Evolutionary conservation across 1,140 invertebrate species (phyloP), one percentile per base, ranked within the genome.

Genomic region (Apocrypta bakeri): DNA sequence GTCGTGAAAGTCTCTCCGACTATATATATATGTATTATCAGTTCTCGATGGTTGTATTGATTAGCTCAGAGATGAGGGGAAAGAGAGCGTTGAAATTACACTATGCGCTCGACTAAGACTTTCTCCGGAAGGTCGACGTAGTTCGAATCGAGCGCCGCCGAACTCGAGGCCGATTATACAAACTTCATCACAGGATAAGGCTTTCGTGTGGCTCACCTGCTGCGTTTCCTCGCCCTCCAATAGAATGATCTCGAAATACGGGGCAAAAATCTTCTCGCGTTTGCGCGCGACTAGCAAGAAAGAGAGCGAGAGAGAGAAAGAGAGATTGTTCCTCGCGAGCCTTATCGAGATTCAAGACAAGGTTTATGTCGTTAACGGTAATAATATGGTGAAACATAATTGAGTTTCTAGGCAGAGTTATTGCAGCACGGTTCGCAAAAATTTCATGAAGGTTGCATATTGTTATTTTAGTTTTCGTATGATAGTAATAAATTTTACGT

Each of bases 1-100:
- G 78, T 27, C 42, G 33, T 69, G 17, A 69, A 79, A 69, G 69
- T 69, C 37, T 79, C 48, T 21, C 21, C 17, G 48, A 17, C 48
- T 21, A n/a, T n/a, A 56, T 56, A 56, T 17, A n/a, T n/a, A 56
- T 17, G n/a, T 56, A 56, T 72, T 79, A 72, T 71, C 78, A 72
- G 68, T 40, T 40, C 29, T 8, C 78, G 78, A 79, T 79, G 21
- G 72, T 79, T 79, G 68, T n/a, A n/a, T 79, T 63, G 78, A 72
- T 79, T 79, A 79, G 48, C n/a, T 21, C 48, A n/a, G 4, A 37
- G 42, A 17, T 4, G 14, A 48, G 42, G 17, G 3, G 66, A 11
- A 3, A 21, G 25, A 14, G 25, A 31, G 25, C 2, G 66, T 2
- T 56, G 21, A 76, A 76, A 76, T 76, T 64, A 64, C 25, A 78